Conservation (phyloP, 2,797 vertebrate genomes). For the Hydrocynus forskahlii region DNA sequence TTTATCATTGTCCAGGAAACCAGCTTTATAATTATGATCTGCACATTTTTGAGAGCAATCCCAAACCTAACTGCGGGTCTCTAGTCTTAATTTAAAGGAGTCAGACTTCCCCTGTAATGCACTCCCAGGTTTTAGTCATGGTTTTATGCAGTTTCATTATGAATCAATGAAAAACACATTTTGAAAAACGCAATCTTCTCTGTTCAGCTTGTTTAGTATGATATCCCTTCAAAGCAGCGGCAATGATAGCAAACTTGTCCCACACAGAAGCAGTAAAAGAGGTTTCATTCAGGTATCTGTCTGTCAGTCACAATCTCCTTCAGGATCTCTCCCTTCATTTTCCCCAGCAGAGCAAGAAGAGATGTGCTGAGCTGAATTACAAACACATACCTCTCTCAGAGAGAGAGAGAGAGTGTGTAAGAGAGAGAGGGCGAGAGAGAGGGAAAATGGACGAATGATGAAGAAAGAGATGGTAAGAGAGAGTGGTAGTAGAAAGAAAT, state of each 20-base stretch:
- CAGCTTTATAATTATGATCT: too few species aligned
- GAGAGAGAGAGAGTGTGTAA: background rate
- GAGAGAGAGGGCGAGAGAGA: background rate
- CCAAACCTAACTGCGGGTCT: too few species aligned
- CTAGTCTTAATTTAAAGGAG: too few species aligned
- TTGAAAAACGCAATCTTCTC: background rate
- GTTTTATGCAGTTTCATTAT: background rate
- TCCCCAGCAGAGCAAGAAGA: conserved; percentile 38
- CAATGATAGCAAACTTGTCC: conserved; percentile 24
- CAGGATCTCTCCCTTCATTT: conserved; percentile 35
- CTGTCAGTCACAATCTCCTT: conserved; percentile 42
- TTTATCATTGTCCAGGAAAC: too few species aligned
- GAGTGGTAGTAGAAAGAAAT: conserved; percentile 40
- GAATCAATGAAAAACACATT: conserved; percentile 2
- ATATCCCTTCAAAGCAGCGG: conserved; percentile 28
- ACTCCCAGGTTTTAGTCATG: background rate
- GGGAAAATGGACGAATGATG: conserved; percentile 4
- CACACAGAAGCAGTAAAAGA: background rate
- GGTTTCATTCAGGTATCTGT: conserved; percentile 41
- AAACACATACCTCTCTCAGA: conserved; percentile 41
- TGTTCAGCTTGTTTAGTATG: conserved; percentile 11
- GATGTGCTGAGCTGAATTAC: conserved; percentile 52
- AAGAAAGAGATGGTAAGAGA: conserved; percentile 42
- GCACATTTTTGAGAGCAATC: too few species aligned
- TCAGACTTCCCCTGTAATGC: background rate